Base-by-base conservation (phyloP, 2,888 invertebrate species). In the Lepeophtheirus nordmannii region DNA sequence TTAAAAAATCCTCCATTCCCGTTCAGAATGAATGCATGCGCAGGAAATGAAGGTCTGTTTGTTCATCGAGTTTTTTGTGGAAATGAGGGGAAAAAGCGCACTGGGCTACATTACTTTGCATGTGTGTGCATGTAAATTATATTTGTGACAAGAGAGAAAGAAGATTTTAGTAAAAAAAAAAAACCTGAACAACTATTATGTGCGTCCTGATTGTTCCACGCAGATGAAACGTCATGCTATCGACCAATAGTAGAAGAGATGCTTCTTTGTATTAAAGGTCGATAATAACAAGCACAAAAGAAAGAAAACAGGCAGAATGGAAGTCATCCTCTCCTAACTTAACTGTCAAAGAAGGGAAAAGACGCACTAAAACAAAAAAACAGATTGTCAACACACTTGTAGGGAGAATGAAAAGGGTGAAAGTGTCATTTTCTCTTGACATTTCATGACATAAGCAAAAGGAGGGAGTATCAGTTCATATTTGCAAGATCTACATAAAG, bases 271-370 rank as follows among this genome's bases (percentile, higher is more conserved):
- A 30, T 30, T 30, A 30, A 30, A 30, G 30, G 30, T 30, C 30
- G 30, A 30, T 30, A 30, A 30, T 7, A 30, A 30, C 30, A 30
- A 30, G 30, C 30, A 30, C 30, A 30, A 2, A 30, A 30, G 7
- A 30, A 7, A 30, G 7, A 30, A 30, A 30, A 46, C 3, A 17
- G 8, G 53, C 1, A 46, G 8, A 46, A 2, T 5, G 53, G 53
- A 5, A 46, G 14, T 8, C 53, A 46, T 5, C 53, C 8, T 5
- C 53, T 46, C 1, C 1, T 8, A 46, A 17, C 17, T 17, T 46
- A 46, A 46, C 53, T 46, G 53, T 46, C 53, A 46, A 46, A 46
- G 53, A n/a, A 46, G 53, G n/a, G 17, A 46, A n/a, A 46, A 46
- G 53, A 14, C 17, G 53, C 53, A n/a, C 53, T 46, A 30, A 30